Percentiles rank a stretch among this genome's conserved stretches.
Evolutionary conservation across 1,140 invertebrate species (phyloP).

Genomic region (Pseudomyrmex concolor): DNA sequence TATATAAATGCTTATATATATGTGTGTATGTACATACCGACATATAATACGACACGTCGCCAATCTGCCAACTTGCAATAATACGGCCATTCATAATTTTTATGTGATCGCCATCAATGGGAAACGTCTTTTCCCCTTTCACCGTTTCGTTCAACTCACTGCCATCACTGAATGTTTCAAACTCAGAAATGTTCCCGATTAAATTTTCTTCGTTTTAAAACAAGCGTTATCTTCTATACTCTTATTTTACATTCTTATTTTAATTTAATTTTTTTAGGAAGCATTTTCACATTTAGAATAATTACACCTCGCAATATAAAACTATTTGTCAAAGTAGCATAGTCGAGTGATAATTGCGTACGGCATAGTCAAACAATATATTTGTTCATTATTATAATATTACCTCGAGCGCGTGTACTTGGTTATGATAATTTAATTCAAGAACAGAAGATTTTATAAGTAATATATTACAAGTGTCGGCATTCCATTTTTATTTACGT

Average conservation of each 20-base stretch:
- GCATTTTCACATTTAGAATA: not conserved
- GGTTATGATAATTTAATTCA: not conserved
- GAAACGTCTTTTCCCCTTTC: not conserved
- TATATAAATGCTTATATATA: conserved; percentile 4
- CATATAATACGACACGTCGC: conserved; percentile 39
- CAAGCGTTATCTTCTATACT: not conserved
- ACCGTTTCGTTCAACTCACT: not conserved
- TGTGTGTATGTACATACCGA: conserved; percentile 51
- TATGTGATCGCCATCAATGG: conserved; percentile 75
- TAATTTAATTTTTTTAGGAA: not conserved
- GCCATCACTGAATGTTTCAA: not conserved
- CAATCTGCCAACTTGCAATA: conserved; percentile 77
- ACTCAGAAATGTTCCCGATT: not conserved
- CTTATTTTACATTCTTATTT: not conserved
- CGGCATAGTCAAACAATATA: not conserved
- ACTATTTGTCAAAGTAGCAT: too few relatives aligned
- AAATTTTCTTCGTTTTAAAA: not conserved
- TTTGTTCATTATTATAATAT: conserved; percentile 12
- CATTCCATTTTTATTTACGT: conserved; percentile 3
- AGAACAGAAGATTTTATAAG: not conserved
- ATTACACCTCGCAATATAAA: not conserved
- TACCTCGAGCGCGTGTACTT: not conserved
- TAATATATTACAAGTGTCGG: not conserved
- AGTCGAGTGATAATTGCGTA: too few relatives aligned
- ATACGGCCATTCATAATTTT: conserved; percentile 82